A percentile compares a stretch with the other conserved stretches of the same genome.
These are phyloP conservation scores for Penaeus indicus DNA, from an alignment of 1,140 invertebrate species.

Conservation along the genomic window DNA sequence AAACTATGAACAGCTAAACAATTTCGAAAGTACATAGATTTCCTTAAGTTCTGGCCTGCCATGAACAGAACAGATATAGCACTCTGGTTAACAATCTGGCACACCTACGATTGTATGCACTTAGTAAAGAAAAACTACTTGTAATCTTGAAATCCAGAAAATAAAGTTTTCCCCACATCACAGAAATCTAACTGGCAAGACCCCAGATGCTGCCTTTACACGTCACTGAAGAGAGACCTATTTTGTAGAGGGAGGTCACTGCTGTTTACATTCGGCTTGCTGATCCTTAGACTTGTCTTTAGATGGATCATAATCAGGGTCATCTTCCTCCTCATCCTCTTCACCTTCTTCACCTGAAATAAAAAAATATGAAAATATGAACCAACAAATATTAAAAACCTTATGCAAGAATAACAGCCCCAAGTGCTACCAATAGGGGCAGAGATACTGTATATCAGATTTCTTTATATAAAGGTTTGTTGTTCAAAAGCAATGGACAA, in stretches of 20 bases:
- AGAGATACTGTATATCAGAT: constrained; percentile 16
- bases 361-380: constrained; percentile 13
- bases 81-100: no score
- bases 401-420: not conserved
- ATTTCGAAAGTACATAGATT: no score
- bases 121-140: not conserved
- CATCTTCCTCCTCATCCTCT: constrained; percentile 66
- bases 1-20: no score
- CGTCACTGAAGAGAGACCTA: constrained; percentile 46
- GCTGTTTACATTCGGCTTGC: constrained; percentile 66
- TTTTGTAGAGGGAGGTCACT: constrained; percentile 59
- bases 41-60: no score
- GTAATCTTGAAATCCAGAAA: not conserved
- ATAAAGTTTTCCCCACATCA: constrained; percentile 4
- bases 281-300: constrained; percentile 60
- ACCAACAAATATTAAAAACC: not conserved
- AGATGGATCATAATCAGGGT: constrained; percentile 66
- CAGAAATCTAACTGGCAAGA: constrained; percentile 29
- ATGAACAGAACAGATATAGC: no score
- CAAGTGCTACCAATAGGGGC: constrained; percentile 17
- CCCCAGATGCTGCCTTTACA: constrained; percentile 49
- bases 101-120: not conserved
- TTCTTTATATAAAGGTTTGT: constrained; percentile 61
- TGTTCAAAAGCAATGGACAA: constrained; percentile 50
- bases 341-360: constrained; percentile 64